Conservation (phyloP, 2,888 invertebrate species). For the Drosophila atripex region DNA sequence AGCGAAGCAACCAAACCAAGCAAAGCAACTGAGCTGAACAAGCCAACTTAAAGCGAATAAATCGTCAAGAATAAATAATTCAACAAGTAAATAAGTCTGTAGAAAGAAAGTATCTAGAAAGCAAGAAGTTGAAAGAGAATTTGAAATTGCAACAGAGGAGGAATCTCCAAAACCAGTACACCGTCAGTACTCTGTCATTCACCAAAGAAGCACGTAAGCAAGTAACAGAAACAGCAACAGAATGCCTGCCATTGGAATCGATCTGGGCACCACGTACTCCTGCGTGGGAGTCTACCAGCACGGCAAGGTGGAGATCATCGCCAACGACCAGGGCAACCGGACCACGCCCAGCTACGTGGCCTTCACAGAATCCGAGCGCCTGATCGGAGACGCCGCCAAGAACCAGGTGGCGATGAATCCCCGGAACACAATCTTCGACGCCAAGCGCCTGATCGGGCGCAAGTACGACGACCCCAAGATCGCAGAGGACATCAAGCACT, state of each 20-base stretch:
- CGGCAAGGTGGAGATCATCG: constrained; percentile 87
- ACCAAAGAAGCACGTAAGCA: neutral
- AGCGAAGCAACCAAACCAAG: constrained; percentile 17
- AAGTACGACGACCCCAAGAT: constrained; percentile 94
- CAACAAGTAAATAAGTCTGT: constrained; percentile 4
- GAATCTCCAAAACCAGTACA: neutral
- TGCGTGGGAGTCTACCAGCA: constrained; percentile 93
- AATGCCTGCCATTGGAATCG: constrained; percentile 87
- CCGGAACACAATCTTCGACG: constrained; percentile 95
- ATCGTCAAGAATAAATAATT: constrained; percentile 3
- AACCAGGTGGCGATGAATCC: constrained; percentile 95
- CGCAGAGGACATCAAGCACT: constrained; percentile 96
- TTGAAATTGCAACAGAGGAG: neutral
- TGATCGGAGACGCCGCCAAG: constrained; percentile 89
- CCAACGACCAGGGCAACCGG: constrained; percentile 90
- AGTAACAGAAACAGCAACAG: constrained; percentile 22
- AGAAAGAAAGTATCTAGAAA: neutral
- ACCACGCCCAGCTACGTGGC: constrained; percentile 86
- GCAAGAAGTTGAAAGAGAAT: constrained; percentile 3
- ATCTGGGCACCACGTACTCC: constrained; percentile 86
- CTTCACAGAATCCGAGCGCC: constrained; percentile 92
- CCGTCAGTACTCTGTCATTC: neutral
- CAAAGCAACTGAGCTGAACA: constrained; percentile 53
- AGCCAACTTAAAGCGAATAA: constrained; percentile 34
- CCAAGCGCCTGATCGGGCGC: constrained; percentile 96